A percentile compares a stretch with the other conserved stretches of the same genome.
Conservation (phyloP, 1,140 invertebrate species). For the Euwallacea similis region DNA sequence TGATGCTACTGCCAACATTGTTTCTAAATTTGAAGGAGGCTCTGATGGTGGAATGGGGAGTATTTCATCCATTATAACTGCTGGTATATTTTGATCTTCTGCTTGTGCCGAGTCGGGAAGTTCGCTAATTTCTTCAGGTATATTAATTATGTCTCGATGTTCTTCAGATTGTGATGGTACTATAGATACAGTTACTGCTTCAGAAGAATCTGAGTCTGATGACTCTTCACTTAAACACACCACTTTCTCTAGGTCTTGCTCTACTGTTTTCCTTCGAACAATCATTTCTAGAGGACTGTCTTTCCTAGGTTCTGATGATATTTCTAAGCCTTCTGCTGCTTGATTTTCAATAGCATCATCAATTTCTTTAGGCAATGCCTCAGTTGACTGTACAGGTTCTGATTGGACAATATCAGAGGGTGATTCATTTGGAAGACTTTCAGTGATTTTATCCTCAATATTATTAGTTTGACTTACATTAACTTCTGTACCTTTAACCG, state of each 20-base stretch:
- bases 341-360: too few relatives aligned
- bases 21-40: slow-evolving; percentile 37
- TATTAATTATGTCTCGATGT: slow-evolving; percentile 12
- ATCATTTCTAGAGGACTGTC: slow-evolving; percentile 14
- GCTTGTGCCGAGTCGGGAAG: background rate
- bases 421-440: too few relatives aligned
- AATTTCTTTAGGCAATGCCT: too few relatives aligned
- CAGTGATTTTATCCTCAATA: too few relatives aligned
- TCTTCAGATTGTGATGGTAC: slow-evolving; percentile 13
- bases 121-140: slow-evolving; percentile 15
- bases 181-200: background rate
- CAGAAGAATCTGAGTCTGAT: slow-evolving; percentile 24
- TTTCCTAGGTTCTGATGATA: too few relatives aligned
- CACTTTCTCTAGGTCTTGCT: slow-evolving; percentile 34
- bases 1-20: slow-evolving; percentile 39
- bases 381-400: too few relatives aligned
- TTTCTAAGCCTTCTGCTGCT: too few relatives aligned
- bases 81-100: slow-evolving; percentile 3
- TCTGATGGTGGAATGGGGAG: background rate
- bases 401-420: too few relatives aligned
- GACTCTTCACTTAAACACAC: slow-evolving; percentile 37
- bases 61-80: slow-evolving; percentile 5
- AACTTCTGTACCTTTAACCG: too few relatives aligned
- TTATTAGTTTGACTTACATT: too few relatives aligned
- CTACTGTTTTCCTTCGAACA: slow-evolving; percentile 32